A percentile compares a stretch with the other conserved stretches of the same genome.
phyloP scores from a whole-genome alignment of 2,888 invertebrate species.

The Aquatica leii region DNA sequence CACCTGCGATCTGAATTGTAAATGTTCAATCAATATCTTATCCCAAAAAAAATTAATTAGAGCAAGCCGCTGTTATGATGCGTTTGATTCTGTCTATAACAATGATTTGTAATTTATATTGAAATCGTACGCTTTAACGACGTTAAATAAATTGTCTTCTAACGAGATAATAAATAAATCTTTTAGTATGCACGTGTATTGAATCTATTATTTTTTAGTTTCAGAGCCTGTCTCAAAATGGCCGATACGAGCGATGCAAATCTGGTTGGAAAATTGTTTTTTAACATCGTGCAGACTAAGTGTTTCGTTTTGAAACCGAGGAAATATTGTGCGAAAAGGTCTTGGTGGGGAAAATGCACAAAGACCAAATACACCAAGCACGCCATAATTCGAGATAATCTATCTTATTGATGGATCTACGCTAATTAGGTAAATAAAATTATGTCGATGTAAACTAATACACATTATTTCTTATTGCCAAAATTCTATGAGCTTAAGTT shows the following conservation, averaged over 20 bases:
- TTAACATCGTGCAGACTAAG: constrained; percentile 93
- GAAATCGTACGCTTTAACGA: constrained; percentile 5
- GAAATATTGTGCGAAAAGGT: constrained; percentile 76
- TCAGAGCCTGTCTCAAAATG: constrained; percentile 90
- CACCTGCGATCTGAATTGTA: not conserved
- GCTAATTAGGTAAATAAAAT: constrained; percentile 34
- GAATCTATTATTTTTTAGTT: constrained; percentile 67
- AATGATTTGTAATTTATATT: no score
- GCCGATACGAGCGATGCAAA: constrained; percentile 87
- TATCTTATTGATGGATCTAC: constrained; percentile 72
- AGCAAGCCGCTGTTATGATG: no score
- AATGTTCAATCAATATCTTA: no score
- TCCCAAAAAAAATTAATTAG: not conserved
- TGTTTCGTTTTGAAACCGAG: constrained; percentile 88
- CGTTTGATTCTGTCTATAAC: no score
- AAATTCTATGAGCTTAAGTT: no score
- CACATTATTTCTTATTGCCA: no score
- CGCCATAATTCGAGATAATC: constrained; percentile 78
- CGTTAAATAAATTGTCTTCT: constrained; percentile 4
- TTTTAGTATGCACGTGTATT: not conserved
- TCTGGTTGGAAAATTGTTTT: constrained; percentile 91
- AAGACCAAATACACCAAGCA: constrained; percentile 73
- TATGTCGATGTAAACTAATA: not conserved
- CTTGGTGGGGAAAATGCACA: constrained; percentile 86
- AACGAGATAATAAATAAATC: constrained; percentile 20